Evolutionary conservation across 2,888 invertebrate species (phyloP).

Genomic region (Teinopalpus imperialis): DNA sequence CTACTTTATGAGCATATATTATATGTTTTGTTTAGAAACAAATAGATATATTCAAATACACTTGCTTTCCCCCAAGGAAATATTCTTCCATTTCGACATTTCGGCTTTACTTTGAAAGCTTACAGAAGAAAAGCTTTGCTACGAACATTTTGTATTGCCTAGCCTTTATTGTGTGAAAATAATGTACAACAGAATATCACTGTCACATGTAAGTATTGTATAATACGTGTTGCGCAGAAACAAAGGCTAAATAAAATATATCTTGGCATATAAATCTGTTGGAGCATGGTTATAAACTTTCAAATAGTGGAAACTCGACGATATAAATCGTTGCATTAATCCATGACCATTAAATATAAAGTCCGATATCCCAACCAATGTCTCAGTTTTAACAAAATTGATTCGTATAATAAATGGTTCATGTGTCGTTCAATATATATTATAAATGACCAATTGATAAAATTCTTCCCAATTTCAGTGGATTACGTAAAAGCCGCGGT

Average conservation of each 20-base stretch:
- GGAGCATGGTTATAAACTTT: too few species aligned
- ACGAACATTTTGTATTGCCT: conserved; percentile 16
- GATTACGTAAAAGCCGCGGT: too few species aligned
- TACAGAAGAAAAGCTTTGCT: conserved; percentile 19
- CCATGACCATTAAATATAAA: too few species aligned
- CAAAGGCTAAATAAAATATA: neutral
- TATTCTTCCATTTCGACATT: conserved; percentile 24
- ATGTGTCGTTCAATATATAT: too few species aligned
- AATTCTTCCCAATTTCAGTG: too few species aligned
- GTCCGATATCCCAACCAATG: too few species aligned
- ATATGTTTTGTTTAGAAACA: conserved; percentile 6
- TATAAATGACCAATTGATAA: too few species aligned
- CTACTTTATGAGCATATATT: conserved; percentile 6
- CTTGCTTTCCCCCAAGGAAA: conserved; percentile 25
- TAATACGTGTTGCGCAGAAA: neutral
- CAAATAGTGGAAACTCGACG: too few species aligned
- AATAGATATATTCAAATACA: conserved; percentile 20
- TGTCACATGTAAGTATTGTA: neutral
- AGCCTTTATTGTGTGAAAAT: conserved; percentile 15
- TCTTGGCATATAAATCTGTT: too few species aligned
- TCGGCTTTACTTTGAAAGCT: conserved; percentile 18
- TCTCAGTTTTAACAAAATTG: too few species aligned
- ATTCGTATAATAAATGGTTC: too few species aligned
- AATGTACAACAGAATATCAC: conserved; percentile 4
- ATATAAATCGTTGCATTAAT: too few species aligned